Evolutionary conservation across 1,140 invertebrate genomes (phyloP).

Genomic region (Leucophenga varia): DNA sequence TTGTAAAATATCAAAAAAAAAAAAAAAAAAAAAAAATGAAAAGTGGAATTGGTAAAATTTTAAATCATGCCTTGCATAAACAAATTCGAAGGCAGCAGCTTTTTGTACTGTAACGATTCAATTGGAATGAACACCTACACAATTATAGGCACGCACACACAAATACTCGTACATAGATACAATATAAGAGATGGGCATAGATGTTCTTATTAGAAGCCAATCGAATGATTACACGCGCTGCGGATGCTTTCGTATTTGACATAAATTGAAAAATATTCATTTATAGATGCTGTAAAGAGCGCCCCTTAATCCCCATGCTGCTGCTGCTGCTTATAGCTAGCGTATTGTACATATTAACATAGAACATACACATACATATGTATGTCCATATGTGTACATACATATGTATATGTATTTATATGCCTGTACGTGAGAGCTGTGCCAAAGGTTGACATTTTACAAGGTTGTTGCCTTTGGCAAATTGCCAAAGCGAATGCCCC

Average conservation of each 20-base stretch:
- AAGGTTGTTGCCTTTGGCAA: conserved; percentile 3
- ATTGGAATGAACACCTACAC: not conserved
- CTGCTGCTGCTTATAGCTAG: no score
- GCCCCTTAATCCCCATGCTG: conserved; percentile 9
- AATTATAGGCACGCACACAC: not conserved
- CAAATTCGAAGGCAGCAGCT: no score
- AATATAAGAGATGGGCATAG: no score
- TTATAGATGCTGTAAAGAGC: conserved; percentile 7
- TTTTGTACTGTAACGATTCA: not conserved
- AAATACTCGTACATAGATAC: conserved; percentile 4
- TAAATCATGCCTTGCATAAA: no score
- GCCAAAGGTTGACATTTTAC: conserved; percentile 35
- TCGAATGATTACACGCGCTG: conserved; percentile 21
- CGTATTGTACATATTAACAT: no score
- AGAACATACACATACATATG: no score
- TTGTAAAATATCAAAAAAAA: no score
- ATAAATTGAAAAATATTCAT: conserved; percentile 17
- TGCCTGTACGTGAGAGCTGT: conserved; percentile 32
- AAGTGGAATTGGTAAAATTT: no score
- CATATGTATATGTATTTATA: conserved; percentile 6
- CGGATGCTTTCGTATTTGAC: conserved; percentile 7
- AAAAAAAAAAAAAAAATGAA: no score
- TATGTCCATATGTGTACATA: no score
- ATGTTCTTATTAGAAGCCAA: conserved; percentile 25
- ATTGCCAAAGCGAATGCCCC: no score